Evolutionary conservation across 2,888 invertebrate genomes (phyloP).

Genomic region (Trichopoda pennipes): DNA sequence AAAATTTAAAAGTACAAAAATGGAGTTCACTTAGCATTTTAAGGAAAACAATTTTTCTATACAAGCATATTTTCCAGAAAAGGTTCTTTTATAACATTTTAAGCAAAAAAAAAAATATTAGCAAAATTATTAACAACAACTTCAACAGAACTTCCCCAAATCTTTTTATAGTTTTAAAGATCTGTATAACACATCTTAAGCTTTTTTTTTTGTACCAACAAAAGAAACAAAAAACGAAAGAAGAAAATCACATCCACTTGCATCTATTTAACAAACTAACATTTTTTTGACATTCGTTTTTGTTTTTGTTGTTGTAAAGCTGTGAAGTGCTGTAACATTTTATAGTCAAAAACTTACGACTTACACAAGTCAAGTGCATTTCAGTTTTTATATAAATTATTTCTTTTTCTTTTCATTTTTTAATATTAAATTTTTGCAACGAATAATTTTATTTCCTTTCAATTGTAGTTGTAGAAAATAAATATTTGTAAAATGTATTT

Average conservation of each 20-base stretch:
- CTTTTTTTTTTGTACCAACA: background rate
- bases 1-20: no score
- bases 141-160: no score
- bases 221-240: no score
- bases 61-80: no score
- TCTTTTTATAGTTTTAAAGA: background rate
- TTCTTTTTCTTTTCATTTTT: background rate
- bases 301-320: background rate
- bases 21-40: no score
- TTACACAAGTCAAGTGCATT: conserved; percentile 35
- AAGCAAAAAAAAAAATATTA: no score
- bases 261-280: conserved; percentile 29
- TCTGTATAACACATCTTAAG: background rate
- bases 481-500: background rate
- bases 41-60: no score
- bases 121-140: no score
- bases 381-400: background rate
- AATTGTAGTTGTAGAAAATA: background rate
- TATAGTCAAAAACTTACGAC: conserved; percentile 21
- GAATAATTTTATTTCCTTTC: background rate
- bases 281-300: conserved; percentile 12
- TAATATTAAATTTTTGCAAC: background rate
- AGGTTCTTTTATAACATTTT: no score
- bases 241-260: conserved; percentile 6
- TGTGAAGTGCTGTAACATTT: conserved; percentile 2